These are phyloP conservation scores for Ceyx melanurus DNA, from an alignment of 2,113 vertebrate species.

Conservation along the genomic window DNA sequence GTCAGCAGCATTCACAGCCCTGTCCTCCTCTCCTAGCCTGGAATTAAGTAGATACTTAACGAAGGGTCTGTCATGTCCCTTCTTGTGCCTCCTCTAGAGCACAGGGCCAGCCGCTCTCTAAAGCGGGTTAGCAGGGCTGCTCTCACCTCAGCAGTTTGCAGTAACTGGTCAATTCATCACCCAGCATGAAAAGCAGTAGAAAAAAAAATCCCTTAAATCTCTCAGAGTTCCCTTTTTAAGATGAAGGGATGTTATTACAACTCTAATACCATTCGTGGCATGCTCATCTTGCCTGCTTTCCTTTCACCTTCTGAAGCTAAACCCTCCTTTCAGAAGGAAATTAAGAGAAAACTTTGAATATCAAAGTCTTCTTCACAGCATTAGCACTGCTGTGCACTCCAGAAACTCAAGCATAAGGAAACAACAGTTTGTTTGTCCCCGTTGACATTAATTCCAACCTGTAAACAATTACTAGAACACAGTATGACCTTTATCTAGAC, in stretches of 20 bases:
- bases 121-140: not conserved
- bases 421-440: not conserved
- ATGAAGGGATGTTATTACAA: conserved; percentile 39
- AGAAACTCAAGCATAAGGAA: not conserved
- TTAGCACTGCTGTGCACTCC: not conserved
- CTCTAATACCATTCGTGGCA: conserved; percentile 7
- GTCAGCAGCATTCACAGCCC: not conserved
- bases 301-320: not conserved
- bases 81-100: not conserved
- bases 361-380: not conserved
- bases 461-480: not conserved
- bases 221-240: conserved; percentile 4
- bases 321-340: not conserved
- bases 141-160: conserved; percentile 1
- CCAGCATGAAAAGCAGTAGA: not conserved
- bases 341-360: not conserved
- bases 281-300: not conserved
- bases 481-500: not conserved
- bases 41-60: not conserved
- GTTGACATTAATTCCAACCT: not conserved
- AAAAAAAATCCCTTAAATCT: not conserved
- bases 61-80: not conserved
- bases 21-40: not conserved
- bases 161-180: not conserved
- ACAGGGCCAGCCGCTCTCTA: not conserved